These are phyloP conservation scores for Caenorhabditis sp. DNA, from an alignment of 2,888 invertebrate species.

Conservation along the genomic window DNA sequence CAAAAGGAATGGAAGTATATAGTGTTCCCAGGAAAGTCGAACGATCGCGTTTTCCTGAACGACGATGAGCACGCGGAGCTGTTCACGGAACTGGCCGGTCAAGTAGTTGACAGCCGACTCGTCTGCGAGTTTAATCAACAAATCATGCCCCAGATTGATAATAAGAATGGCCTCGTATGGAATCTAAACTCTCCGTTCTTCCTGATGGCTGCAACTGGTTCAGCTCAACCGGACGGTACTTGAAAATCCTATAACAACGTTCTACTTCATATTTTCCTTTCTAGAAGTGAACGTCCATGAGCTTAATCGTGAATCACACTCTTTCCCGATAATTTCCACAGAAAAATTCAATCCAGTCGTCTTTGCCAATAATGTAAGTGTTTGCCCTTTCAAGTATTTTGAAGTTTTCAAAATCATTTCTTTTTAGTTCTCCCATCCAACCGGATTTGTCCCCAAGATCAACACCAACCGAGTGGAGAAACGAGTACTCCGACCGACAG, in stretches of 20 bases:
- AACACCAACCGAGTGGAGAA: slow-evolving; percentile 44
- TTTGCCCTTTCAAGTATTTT: no score
- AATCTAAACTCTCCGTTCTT: slow-evolving; percentile 71
- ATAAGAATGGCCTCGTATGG: slow-evolving; percentile 69
- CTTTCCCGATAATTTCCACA: slow-evolving; percentile 73
- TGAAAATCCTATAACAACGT: no score
- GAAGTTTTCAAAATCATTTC: not conserved
- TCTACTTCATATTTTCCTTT: no score
- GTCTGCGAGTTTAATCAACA: slow-evolving; percentile 72
- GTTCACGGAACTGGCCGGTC: slow-evolving; percentile 61
- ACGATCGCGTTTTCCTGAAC: slow-evolving; percentile 73
- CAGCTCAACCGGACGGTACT: slow-evolving; percentile 76
- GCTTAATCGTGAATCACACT: slow-evolving; percentile 71
- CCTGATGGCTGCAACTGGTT: slow-evolving; percentile 76
- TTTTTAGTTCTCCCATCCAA: slow-evolving; percentile 41
- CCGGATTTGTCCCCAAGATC: slow-evolving; percentile 25
- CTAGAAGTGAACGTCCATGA: slow-evolving; percentile 77
- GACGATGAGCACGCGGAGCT: slow-evolving; percentile 52
- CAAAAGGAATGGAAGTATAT: not conserved
- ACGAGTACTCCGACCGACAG: slow-evolving; percentile 29
- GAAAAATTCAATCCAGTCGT: slow-evolving; percentile 69
- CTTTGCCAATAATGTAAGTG: slow-evolving; percentile 54
- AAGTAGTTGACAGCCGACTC: slow-evolving; percentile 69
- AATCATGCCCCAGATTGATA: slow-evolving; percentile 73
- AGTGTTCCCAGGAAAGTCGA: slow-evolving; percentile 57